Evolutionary conservation across 2,797 vertebrate species (phyloP).

Genomic region (Myotis findleyi): DNA sequence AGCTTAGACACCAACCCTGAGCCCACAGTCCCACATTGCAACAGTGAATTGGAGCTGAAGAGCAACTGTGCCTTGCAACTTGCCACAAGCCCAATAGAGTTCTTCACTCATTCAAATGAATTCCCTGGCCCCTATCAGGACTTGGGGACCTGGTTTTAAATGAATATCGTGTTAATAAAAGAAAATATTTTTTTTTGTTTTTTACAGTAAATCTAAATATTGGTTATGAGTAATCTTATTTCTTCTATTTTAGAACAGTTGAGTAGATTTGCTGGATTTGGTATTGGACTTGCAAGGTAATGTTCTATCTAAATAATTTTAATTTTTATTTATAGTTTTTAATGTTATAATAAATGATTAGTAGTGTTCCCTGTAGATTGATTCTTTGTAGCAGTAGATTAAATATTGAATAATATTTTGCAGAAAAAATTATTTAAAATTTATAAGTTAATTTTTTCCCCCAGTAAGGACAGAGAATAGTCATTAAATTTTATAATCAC

Average conservation of each 20-base stretch:
- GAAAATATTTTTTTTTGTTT: conserved; percentile 24
- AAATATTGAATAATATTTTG: conserved; percentile 51
- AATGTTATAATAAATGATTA: background rate
- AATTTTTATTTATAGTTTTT: conserved; percentile 40
- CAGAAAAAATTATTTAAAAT: conserved; percentile 51
- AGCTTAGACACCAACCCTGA: background rate
- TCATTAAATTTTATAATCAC: conserved; percentile 45
- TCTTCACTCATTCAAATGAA: background rate
- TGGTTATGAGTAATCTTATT: conserved; percentile 71
- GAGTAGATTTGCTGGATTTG: conserved; percentile 97
- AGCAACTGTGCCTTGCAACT: background rate
- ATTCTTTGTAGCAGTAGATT: conserved; percentile 17
- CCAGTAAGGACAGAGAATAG: background rate
- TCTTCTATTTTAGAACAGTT: conserved; percentile 92
- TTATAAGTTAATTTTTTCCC: conserved; percentile 33
- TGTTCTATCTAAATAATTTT: conserved; percentile 16
- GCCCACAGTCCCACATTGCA: background rate
- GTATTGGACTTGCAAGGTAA: conserved; percentile 97
- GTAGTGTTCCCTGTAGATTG: conserved; percentile 32
- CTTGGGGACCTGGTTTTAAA: conserved; percentile 6
- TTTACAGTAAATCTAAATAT: conserved; percentile 46
- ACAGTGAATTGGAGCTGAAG: background rate
- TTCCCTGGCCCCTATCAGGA: background rate
- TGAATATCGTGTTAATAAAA: background rate
- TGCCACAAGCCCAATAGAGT: background rate